These are phyloP conservation scores for Drosophila pseudoobscura DNA, from an alignment of 1,140 invertebrate genomes.

Conservation along the genomic window DNA sequence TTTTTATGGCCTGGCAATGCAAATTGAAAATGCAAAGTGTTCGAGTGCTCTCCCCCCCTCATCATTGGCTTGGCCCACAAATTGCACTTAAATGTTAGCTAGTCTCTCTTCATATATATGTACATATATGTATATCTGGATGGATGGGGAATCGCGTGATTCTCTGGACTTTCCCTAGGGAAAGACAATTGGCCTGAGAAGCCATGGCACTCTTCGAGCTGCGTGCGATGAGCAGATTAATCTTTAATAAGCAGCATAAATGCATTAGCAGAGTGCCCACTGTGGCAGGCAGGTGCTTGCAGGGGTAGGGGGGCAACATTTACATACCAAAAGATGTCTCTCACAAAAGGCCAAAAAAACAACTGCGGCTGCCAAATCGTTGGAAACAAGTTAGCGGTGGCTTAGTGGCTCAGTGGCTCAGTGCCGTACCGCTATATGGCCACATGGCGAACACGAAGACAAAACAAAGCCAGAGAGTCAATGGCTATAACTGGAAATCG, in stretches of 20 bases:
- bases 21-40: constrained; percentile 22
- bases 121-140: too few species aligned
- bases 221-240: constrained; percentile 36
- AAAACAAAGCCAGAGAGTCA: neutral
- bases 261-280: constrained; percentile 34
- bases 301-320: constrained; percentile 17
- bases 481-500: too few species aligned
- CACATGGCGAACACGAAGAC: constrained; percentile 27
- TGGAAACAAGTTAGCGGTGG: constrained; percentile 7
- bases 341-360: constrained; percentile 41
- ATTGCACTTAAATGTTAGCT: constrained; percentile 12
- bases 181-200: constrained; percentile 48
- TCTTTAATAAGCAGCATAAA: constrained; percentile 44
- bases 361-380: neutral
- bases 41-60: too few species aligned
- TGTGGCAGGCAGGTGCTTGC: neutral
- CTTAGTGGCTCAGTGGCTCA: constrained; percentile 1
- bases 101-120: too few species aligned
- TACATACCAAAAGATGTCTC: constrained; percentile 44
- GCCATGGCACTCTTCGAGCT: constrained; percentile 7
- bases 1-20: constrained; percentile 8
- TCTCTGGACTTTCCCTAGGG: constrained; percentile 56
- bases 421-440: constrained; percentile 1
- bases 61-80: neutral
- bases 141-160: constrained; percentile 38